These are phyloP conservation scores for Drosophila ambigua DNA, from an alignment of 1,140 invertebrate genomes.

Conservation along the genomic window DNA sequence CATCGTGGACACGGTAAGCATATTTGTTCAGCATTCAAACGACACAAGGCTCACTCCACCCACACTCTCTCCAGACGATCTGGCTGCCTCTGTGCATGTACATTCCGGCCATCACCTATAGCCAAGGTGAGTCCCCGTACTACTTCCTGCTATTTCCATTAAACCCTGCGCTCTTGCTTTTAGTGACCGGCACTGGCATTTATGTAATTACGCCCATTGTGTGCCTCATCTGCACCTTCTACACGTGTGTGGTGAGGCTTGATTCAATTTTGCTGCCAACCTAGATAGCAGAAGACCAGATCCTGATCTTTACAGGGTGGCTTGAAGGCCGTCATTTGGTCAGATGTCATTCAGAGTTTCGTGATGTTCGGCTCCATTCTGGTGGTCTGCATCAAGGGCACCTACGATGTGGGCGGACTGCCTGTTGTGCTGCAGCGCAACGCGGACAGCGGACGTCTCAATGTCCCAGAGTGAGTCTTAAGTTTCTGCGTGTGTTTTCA, in stretches of 20 bases:
- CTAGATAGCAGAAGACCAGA: too few species aligned
- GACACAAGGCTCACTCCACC: background rate
- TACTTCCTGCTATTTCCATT: background rate
- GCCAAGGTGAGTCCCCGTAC: constrained; percentile 86
- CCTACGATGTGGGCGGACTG: constrained; percentile 91
- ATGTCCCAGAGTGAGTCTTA: constrained; percentile 88
- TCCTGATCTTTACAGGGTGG: constrained; percentile 92
- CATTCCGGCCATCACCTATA: constrained; percentile 92
- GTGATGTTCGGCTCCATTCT: constrained; percentile 94
- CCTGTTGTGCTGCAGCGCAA: constrained; percentile 89
- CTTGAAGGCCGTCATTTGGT: constrained; percentile 96
- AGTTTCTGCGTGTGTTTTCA: too few species aligned
- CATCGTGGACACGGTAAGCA: constrained; percentile 88
- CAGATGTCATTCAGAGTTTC: constrained; percentile 94
- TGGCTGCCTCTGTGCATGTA: constrained; percentile 90
- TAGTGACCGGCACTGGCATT: constrained; percentile 93
- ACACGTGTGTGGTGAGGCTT: constrained; percentile 92
- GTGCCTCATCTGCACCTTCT: constrained; percentile 95
- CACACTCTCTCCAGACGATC: constrained; percentile 83
- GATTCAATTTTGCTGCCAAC: constrained; percentile 53
- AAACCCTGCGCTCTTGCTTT: constrained; percentile 17
- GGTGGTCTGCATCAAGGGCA: constrained; percentile 92
- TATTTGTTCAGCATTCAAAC: background rate
- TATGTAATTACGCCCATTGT: constrained; percentile 92
- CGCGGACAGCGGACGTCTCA: constrained; percentile 89